phyloP scores from a whole-genome alignment of 2,888 invertebrate genomes.

The Drosophila mayaguana region DNA sequence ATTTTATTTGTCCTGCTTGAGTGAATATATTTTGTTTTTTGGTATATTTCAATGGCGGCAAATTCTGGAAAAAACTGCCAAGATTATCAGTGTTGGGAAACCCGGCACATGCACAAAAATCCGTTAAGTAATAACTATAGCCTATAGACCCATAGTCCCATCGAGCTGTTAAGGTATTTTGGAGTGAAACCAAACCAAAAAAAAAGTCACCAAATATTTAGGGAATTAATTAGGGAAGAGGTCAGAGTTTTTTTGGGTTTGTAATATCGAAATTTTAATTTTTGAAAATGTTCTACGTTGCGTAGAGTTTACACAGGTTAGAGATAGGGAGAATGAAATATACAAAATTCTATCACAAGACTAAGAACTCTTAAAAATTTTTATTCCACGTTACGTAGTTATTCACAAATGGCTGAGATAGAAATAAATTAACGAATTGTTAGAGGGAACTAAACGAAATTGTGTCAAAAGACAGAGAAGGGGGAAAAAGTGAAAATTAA shows the following conservation, averaged over 20 bases:
- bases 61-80: constrained; percentile 56
- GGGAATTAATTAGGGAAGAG: neutral
- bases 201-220: constrained; percentile 69
- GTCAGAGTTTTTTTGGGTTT: neutral
- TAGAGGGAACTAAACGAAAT: neutral
- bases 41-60: constrained; percentile 79
- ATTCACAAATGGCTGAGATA: no score
- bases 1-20: constrained; percentile 33
- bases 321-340: neutral
- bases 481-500: neutral
- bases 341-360: neutral
- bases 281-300: constrained; percentile 44
- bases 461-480: neutral
- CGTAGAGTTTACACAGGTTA: constrained; percentile 29
- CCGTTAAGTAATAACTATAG: constrained; percentile 10
- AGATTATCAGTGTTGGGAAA: constrained; percentile 39
- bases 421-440: neutral
- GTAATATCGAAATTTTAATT: constrained; percentile 5
- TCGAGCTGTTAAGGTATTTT: constrained; percentile 37
- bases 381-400: no score
- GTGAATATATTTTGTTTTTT: constrained; percentile 48
- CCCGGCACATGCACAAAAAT: constrained; percentile 62
- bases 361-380: no score
- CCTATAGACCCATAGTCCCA: constrained; percentile 13
- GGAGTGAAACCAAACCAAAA: constrained; percentile 57